A percentile compares a stretch with the other conserved stretches of the same genome.
These are phyloP conservation scores for Eurystomus glaucurus DNA, from an alignment of 2,797 vertebrate species.

Conservation along the genomic window DNA sequence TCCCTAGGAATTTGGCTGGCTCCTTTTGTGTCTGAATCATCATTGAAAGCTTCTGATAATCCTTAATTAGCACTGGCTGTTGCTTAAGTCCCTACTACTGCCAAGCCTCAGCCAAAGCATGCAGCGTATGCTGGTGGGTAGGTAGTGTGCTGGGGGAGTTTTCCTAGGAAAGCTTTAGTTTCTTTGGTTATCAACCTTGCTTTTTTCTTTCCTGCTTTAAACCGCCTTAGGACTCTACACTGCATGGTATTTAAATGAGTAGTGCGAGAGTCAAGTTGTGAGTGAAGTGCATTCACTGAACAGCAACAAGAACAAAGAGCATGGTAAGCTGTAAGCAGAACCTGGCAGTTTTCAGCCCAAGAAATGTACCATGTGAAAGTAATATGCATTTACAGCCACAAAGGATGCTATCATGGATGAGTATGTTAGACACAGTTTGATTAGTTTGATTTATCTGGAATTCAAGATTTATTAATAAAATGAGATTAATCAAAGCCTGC, in stretches of 20 bases:
- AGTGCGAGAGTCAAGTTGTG: not conserved
- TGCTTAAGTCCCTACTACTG: too few species aligned
- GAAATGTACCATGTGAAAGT: not conserved
- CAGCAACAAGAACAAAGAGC: not conserved
- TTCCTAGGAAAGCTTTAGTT: not conserved
- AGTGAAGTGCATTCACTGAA: not conserved
- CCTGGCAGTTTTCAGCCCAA: not conserved
- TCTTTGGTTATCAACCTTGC: not conserved
- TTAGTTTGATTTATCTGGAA: too few species aligned
- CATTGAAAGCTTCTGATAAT: not conserved
- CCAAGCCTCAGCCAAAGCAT: too few species aligned
- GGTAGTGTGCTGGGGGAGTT: not conserved
- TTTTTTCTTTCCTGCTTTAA: not conserved
- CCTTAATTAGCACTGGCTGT: not conserved
- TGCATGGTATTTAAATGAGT: not conserved
- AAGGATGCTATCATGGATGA: not conserved
- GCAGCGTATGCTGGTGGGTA: too few species aligned
- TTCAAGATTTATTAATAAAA: too few species aligned
- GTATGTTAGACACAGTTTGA: too few species aligned
- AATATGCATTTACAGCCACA: not conserved
- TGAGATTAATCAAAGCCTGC: too few species aligned
- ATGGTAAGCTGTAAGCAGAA: not conserved
- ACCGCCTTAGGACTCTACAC: not conserved
- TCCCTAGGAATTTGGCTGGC: not conserved
- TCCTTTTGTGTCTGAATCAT: not conserved